A percentile compares a stretch with the other conserved stretches of the same genome.
These are phyloP conservation scores for Parus major DNA, from an alignment of 2,113 vertebrate genomes.

Conservation along the genomic window DNA sequence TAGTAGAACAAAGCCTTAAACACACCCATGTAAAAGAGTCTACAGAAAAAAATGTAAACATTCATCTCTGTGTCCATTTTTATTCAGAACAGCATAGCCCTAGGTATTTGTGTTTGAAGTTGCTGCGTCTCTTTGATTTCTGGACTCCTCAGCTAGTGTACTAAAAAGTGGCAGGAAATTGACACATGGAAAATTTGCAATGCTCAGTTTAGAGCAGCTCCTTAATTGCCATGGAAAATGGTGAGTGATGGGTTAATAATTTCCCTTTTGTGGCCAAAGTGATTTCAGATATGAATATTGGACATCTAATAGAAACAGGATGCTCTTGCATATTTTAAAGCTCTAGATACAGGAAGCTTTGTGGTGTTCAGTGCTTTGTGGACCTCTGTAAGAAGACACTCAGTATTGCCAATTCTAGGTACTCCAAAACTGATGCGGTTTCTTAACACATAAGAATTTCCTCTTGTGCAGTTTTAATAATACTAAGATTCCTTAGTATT, in stretches of 20 bases:
- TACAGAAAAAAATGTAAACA: background rate
- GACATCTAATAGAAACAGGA: conserved; percentile 10
- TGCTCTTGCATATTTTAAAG: background rate
- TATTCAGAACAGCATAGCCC: background rate
- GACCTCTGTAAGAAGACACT: background rate
- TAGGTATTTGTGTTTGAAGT: background rate
- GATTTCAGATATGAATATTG: conserved; percentile 11
- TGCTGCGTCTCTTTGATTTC: conserved; percentile 17
- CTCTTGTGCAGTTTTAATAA: background rate
- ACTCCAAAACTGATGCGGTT: background rate
- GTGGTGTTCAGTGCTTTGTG: background rate
- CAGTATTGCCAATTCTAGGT: background rate
- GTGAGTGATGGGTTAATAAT: conserved; percentile 16
- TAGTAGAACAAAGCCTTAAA: conserved; percentile 14
- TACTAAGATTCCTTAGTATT: background rate
- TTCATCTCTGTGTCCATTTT: background rate
- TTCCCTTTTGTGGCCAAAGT: conserved; percentile 19
- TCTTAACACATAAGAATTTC: background rate
- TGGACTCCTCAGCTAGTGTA: background rate
- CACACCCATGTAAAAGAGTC: background rate
- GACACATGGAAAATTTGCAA: background rate
- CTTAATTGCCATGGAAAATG: conserved; percentile 24
- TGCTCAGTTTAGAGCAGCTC: background rate
- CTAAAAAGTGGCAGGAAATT: conserved; percentile 14
- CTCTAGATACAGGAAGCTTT: background rate